Evolutionary conservation across 1,140 invertebrate species (phyloP).

Genomic region (Drosophila eugracilis): DNA sequence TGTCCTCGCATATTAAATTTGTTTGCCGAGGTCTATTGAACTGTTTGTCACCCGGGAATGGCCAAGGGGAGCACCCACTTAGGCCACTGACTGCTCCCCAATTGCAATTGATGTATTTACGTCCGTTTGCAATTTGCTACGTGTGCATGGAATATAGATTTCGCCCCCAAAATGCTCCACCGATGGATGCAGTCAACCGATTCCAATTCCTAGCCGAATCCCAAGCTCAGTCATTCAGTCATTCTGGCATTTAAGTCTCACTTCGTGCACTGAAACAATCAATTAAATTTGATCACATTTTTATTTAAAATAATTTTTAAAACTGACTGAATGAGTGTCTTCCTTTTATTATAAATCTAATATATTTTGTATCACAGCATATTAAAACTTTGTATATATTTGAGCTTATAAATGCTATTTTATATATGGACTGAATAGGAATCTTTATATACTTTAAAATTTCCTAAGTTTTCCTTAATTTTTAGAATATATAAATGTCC

Average conservation of each 20-base stretch:
- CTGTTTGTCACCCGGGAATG: slow-evolving; percentile 46
- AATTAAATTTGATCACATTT: background rate
- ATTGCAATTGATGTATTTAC: slow-evolving; percentile 76
- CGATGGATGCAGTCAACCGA: slow-evolving; percentile 58
- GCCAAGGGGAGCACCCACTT: slow-evolving; percentile 20
- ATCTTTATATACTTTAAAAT: too few relatives aligned
- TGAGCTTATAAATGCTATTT: too few relatives aligned
- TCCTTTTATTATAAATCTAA: too few relatives aligned
- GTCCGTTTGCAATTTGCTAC: slow-evolving; percentile 81
- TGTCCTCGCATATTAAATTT: slow-evolving; percentile 71
- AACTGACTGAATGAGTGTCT: too few relatives aligned
- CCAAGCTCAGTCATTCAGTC: slow-evolving; percentile 32
- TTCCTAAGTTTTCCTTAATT: too few relatives aligned
- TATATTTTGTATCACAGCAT: too few relatives aligned
- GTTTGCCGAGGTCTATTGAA: slow-evolving; percentile 73
- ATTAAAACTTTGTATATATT: too few relatives aligned
- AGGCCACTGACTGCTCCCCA: slow-evolving; percentile 41
- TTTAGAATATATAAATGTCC: too few relatives aligned
- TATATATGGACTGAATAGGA: too few relatives aligned
- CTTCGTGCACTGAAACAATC: slow-evolving; percentile 3
- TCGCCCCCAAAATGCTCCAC: slow-evolving; percentile 36
- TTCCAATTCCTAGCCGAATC: slow-evolving; percentile 22
- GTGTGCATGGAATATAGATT: slow-evolving; percentile 73
- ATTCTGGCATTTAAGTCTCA: slow-evolving; percentile 5
- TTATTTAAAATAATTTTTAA: background rate